These are phyloP conservation scores for Chaetodon trifasciatus DNA, from an alignment of 2,797 vertebrate genomes.

Conservation along the genomic window DNA sequence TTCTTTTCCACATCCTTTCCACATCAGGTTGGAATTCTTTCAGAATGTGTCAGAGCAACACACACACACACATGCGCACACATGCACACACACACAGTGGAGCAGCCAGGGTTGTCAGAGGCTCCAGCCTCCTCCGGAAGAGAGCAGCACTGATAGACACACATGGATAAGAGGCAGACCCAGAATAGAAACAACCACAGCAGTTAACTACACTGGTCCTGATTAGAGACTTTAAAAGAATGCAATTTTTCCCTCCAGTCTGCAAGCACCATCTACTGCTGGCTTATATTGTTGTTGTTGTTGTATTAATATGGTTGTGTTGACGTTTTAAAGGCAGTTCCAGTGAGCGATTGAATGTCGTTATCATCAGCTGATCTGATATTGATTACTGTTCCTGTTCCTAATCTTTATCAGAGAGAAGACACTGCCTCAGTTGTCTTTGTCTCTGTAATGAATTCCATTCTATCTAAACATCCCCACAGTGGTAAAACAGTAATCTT, in stretches of 20 bases:
- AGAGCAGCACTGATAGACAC: constrained; percentile 54
- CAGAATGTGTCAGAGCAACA: not conserved
- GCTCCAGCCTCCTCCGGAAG: constrained; percentile 40
- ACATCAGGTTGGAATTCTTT: not conserved
- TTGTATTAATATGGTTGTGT: not conserved
- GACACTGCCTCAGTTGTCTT: not conserved
- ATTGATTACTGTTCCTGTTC: not conserved
- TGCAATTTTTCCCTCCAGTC: not conserved
- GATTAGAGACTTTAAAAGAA: constrained; percentile 40
- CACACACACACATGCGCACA: constrained; percentile 5
- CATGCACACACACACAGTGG: constrained; percentile 13
- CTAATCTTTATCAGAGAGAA: not conserved
- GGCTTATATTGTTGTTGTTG: not conserved
- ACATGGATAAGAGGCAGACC: constrained; percentile 55
- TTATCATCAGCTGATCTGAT: constrained; percentile 25
- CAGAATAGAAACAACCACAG: constrained; percentile 67
- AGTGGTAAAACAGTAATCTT: not conserved
- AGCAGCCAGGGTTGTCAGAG: constrained; percentile 25
- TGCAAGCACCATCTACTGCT: not conserved
- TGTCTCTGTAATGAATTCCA: not conserved
- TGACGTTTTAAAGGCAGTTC: constrained; percentile 6
- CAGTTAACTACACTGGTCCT: constrained; percentile 34
- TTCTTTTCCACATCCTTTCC: not conserved
- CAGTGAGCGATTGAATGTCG: constrained; percentile 1
- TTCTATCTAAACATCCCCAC: not conserved